Evolutionary conservation across 2,797 vertebrate genomes (phyloP).

Genomic region (Psittacula derbiana): DNA sequence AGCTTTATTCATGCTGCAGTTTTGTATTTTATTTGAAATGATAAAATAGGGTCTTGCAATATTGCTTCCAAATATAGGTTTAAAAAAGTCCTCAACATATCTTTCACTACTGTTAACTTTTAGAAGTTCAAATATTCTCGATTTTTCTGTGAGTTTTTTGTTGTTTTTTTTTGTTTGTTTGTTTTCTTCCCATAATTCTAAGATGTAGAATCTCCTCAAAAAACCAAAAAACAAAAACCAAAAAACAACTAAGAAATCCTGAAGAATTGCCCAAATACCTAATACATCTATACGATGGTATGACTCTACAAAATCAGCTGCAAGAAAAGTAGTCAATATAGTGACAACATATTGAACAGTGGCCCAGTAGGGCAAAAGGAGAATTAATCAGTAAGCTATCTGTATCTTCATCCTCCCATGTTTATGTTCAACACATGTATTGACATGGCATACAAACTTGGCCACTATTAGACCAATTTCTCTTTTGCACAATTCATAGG

Average conservation of each 20-base stretch:
- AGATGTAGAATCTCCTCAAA: neutral
- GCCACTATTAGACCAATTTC: neutral
- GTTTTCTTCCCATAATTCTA: neutral
- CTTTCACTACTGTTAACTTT: neutral
- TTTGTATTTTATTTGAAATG: neutral
- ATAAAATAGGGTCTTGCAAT: neutral
- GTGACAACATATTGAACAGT: neutral
- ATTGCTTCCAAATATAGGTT: neutral
- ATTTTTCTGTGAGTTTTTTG: neutral
- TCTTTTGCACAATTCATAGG: neutral
- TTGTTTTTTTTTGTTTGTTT: no score
- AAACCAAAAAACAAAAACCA: neutral
- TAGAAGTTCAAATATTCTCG: neutral
- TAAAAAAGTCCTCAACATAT: neutral
- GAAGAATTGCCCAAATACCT: neutral
- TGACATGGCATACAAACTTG: neutral
- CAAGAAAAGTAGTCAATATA: neutral
- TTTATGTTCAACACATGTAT: neutral
- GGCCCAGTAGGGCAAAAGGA: neutral
- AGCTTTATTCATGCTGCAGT: neutral
- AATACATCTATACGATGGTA: neutral
- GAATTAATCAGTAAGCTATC: neutral
- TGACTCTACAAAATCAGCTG: neutral
- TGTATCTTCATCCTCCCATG: neutral
- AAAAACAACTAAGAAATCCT: neutral